Base-by-base conservation (phyloP, 1,140 invertebrate genomes). In the Sycophila sp. region DNA sequence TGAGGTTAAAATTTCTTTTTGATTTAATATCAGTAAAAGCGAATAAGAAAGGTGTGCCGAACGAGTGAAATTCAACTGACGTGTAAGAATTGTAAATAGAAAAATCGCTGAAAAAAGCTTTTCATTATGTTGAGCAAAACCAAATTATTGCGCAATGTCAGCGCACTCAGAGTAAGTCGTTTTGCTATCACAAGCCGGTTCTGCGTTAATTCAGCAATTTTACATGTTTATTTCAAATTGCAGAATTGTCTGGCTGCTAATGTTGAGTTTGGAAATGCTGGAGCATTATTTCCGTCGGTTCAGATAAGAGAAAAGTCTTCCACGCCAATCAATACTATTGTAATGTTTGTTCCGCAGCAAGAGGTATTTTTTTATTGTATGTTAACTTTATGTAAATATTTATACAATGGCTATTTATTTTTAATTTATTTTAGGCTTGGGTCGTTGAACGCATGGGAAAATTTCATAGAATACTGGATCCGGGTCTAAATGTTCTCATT, bases 301-400 rank as follows among this genome's bases (percentile, higher is more conserved):
- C 81, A 85, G 65, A 76, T 87, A 8, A 84, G 91, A 79, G 80
- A 88, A 70, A 91, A 90, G 75, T 89, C 90, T 26, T 89, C 88
- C 13, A 93, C 92, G 32, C 95, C 96, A 2, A 84, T 97, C 24
- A 99, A 99, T 86, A 98, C 97, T 28, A 87, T 96, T 59, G 88
- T 99, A 47, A 92, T 99, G 90, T 99, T 99, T 90, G 98, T 99
- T 55, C 98, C 98, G 7, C 97, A 99, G 85, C 98, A 99, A 91
- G 97, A 99, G 90, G 94, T 94, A 73, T 45, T 71, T 70, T 68
- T 45, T 32, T 32, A 47, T 10, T 51, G 11, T n/a, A 10, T 10
- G 11, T 4, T 26, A 22, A 42, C 42, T 63, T 32, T 63, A 49
- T 40, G n/a, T 32, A 51, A 19, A 70, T 51, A 26, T 24, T 13